phyloP scores from a whole-genome alignment of 2,113 vertebrate species.

The Charadrius vociferus region DNA sequence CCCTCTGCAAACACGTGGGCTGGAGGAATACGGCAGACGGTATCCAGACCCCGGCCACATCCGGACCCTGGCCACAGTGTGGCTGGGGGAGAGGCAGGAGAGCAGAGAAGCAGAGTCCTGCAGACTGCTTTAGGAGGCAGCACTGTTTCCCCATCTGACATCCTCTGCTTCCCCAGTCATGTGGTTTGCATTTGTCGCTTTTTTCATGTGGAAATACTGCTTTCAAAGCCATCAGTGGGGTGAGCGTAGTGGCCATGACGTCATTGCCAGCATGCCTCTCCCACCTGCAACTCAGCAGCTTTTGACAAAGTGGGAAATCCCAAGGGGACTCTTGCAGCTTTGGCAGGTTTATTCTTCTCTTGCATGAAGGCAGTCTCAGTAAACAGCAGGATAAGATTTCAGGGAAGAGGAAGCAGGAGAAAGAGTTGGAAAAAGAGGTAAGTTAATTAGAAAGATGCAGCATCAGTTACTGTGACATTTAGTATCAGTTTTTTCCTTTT shows the following conservation, averaged over 20 bases:
- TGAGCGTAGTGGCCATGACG: fast-evolving
- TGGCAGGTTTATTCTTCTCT: constrained; percentile 1
- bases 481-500: neutral
- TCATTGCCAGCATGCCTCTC: neutral
- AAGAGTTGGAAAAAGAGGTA: neutral
- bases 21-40: neutral
- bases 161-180: neutral
- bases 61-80: fast-evolving
- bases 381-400: neutral
- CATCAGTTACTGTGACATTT: constrained; percentile 26
- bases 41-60: neutral
- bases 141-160: neutral
- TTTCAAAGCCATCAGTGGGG: neutral
- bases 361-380: neutral
- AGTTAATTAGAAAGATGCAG: constrained; percentile 11
- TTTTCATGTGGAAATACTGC: neutral
- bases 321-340: neutral
- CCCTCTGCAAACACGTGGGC: neutral
- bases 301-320: constrained; percentile 19
- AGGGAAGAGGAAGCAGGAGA: neutral
- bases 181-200: neutral
- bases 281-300: neutral
- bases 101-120: neutral
- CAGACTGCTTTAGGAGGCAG: neutral
- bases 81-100: neutral